Percentiles rank a stretch among this genome's conserved stretches.
phyloP scores from a whole-genome alignment of 2,113 vertebrate species.

The Solenodon paradoxus region DNA sequence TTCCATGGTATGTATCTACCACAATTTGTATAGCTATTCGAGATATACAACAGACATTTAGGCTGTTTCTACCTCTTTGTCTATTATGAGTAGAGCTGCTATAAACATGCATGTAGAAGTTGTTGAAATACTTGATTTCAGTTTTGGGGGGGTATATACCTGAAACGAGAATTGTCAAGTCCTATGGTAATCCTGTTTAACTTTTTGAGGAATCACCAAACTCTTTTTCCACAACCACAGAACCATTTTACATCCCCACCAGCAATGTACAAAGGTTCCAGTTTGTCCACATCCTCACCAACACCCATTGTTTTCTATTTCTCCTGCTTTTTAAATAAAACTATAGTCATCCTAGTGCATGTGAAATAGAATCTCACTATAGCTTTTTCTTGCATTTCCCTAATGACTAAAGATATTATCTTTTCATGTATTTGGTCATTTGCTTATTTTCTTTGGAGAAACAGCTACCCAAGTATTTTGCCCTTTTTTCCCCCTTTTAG shows the following conservation, averaged over 20 bases:
- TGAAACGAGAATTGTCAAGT: neutral
- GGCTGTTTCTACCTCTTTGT: neutral
- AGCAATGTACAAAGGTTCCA: neutral
- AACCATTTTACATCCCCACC: neutral
- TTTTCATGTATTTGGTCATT: neutral
- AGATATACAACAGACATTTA: neutral
- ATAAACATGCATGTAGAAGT: neutral
- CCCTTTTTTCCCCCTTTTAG: too few relatives aligned
- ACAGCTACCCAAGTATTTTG: neutral
- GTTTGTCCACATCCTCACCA: neutral
- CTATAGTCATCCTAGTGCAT: neutral
- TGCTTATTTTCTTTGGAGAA: neutral
- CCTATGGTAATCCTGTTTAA: neutral
- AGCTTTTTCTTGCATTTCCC: neutral
- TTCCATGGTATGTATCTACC: neutral
- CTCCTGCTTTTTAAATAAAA: neutral
- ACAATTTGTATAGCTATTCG: neutral
- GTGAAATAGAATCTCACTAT: neutral
- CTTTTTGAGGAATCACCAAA: neutral
- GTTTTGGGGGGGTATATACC: neutral
- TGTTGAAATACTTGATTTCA: neutral
- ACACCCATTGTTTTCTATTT: neutral
- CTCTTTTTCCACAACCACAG: neutral
- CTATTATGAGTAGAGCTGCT: neutral
- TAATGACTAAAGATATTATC: neutral